These are phyloP conservation scores for Aphidius gifuensis DNA, from an alignment of 1,140 invertebrate species.

Conservation along the genomic window DNA sequence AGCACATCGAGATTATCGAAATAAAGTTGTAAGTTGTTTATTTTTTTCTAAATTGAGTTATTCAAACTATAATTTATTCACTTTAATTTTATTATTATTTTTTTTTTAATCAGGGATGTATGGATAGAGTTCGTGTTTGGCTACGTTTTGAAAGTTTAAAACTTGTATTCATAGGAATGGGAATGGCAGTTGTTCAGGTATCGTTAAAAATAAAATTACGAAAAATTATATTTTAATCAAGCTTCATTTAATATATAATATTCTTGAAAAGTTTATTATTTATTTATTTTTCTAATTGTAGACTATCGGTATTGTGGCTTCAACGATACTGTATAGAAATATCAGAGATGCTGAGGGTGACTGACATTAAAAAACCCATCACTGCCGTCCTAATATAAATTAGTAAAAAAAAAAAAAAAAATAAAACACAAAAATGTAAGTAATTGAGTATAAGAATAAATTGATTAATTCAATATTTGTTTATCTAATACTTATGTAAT, in stretches of 20 bases:
- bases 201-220: slow-evolving; percentile 3
- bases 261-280: background rate
- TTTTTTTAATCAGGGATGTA: slow-evolving; percentile 40
- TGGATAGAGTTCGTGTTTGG: slow-evolving; percentile 42
- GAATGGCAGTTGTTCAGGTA: slow-evolving; percentile 45
- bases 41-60: background rate
- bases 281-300: slow-evolving; percentile 19
- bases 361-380: background rate
- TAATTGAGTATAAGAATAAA: too few relatives aligned
- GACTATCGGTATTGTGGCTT: slow-evolving; percentile 44
- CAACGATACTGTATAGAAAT: slow-evolving; percentile 41
- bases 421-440: background rate
- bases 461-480: too few relatives aligned
- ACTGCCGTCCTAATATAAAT: slow-evolving; percentile 14
- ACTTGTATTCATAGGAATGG: slow-evolving; percentile 40
- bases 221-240: background rate
- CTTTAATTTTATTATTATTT: slow-evolving; percentile 7
- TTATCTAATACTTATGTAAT: too few relatives aligned
- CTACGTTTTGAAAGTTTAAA: slow-evolving; percentile 42
- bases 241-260: background rate
- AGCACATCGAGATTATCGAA: slow-evolving; percentile 38
- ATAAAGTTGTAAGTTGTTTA: slow-evolving; percentile 41
- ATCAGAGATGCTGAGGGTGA: slow-evolving; percentile 29
- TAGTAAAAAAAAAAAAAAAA: slow-evolving; percentile 6
- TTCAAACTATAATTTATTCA: background rate